These are phyloP conservation scores for Rhinoderma darwinii DNA, from an alignment of 2,113 vertebrate genomes.

Conservation along the genomic window DNA sequence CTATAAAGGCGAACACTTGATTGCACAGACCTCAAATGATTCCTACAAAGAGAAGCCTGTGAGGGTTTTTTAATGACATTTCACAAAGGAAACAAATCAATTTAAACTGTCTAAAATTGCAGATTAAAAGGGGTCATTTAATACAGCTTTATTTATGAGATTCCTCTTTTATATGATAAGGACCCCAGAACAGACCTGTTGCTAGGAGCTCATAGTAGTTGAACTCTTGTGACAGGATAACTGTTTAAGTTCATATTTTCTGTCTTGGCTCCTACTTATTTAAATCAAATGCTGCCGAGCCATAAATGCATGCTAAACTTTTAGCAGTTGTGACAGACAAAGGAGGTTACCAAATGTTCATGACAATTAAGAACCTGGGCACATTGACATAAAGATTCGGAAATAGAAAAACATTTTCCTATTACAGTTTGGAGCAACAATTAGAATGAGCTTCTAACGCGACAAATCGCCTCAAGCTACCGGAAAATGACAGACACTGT, in stretches of 20 bases:
- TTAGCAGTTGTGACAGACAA: slow-evolving; percentile 42
- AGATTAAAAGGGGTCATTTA: background rate
- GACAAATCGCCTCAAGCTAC: slow-evolving; percentile 35
- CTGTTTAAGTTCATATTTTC: background rate
- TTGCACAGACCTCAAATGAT: background rate
- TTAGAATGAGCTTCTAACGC: slow-evolving; percentile 45
- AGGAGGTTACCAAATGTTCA: slow-evolving; percentile 41
- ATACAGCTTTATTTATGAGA: background rate
- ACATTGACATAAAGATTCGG: slow-evolving; percentile 10
- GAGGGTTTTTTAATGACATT: slow-evolving; percentile 14
- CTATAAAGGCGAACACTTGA: background rate
- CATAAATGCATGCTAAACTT: slow-evolving; percentile 12
- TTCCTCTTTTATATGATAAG: background rate
- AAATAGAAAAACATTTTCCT: slow-evolving; percentile 42
- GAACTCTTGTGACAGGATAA: background rate
- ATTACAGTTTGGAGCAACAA: slow-evolving; percentile 48
- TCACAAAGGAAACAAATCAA: slow-evolving; percentile 1
- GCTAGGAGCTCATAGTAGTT: background rate
- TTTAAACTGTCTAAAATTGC: background rate
- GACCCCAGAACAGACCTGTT: background rate
- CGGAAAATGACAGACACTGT: slow-evolving; percentile 52
- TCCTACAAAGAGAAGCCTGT: background rate
- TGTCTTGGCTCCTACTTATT: background rate
- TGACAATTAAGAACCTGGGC: slow-evolving; percentile 41
- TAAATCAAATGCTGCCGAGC: background rate